Percentiles rank a stretch among this genome's conserved stretches.
Conservation (phyloP, 1,140 invertebrate genomes). For the Agrilus planipennis region DNA sequence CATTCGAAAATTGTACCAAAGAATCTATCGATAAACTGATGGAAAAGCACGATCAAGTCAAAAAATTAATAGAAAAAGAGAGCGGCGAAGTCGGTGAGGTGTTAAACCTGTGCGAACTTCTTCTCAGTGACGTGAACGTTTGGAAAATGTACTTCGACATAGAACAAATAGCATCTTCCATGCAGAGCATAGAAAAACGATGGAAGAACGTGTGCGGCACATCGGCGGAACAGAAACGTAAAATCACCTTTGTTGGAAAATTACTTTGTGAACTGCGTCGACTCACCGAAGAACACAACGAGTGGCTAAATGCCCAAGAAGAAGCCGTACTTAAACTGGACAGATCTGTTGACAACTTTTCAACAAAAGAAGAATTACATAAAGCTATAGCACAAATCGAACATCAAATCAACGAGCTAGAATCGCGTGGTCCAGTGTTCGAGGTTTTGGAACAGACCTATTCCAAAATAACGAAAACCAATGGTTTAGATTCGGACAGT, state of each 20-base stretch:
- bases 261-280: slow-evolving; percentile 51
- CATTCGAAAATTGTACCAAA: slow-evolving; percentile 53
- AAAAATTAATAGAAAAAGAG: slow-evolving; percentile 71
- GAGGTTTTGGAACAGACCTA: slow-evolving; percentile 49
- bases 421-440: slow-evolving; percentile 40
- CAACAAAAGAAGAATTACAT: slow-evolving; percentile 40
- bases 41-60: slow-evolving; percentile 61
- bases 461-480: slow-evolving; percentile 41
- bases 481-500: slow-evolving; percentile 48
- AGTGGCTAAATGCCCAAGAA: slow-evolving; percentile 47
- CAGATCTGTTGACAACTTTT: slow-evolving; percentile 28
- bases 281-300: slow-evolving; percentile 42
- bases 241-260: slow-evolving; percentile 54
- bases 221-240: slow-evolving; percentile 58
- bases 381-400: slow-evolving; percentile 41
- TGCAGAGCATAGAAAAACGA: slow-evolving; percentile 62
- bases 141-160: slow-evolving; percentile 60
- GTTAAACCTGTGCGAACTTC: slow-evolving; percentile 69
- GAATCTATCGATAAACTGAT: slow-evolving; percentile 60
- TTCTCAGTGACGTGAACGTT: slow-evolving; percentile 60
- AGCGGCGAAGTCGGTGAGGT: slow-evolving; percentile 69
- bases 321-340: slow-evolving; percentile 32
- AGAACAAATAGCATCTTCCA: slow-evolving; percentile 55
- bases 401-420: slow-evolving; percentile 44
- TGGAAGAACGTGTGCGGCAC: slow-evolving; percentile 71